Evolutionary conservation across 2,888 invertebrate genomes (phyloP), one percentile per base, ranked within the genome.

Genomic region (Encarsia formosa): DNA sequence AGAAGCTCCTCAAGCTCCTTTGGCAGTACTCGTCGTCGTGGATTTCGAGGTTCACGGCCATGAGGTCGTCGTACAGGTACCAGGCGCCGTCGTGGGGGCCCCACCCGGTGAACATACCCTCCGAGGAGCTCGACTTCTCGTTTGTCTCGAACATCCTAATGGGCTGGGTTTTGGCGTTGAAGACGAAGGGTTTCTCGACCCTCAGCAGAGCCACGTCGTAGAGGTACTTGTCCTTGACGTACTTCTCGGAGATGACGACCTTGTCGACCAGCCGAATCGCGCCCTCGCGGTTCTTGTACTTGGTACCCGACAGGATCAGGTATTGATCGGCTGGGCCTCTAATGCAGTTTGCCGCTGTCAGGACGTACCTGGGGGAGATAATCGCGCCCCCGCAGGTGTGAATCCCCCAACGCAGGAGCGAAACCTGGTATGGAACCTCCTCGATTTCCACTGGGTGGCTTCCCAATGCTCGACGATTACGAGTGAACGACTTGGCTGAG

Each of bases 321-420:
- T n/a, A n/a, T n/a, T n/a, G n/a, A n/a, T n/a, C n/a, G n/a, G 32
- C 5, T 5, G n/a, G n/a, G 34, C 16, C 4, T 8, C 5, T 4
- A 18, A 34, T 18, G 34, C 34, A 34, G 34, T 34, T 15, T 6
- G 16, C 34, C 1, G 53, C 53, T 9, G 45, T 53, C 1, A 44
- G n/a, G 6, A 44, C 15, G 37, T 26, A 32, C 15, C 8, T 2
- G 2, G 13, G 13, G 16, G 39, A 32, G 13, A 50, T 32, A 18
- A 50, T 50, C 6, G 19, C 18, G 11, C 44, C 50, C 5, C 50
- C 50, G 20, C 50, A 50, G 11, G 2, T 2, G 32, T 50, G 43
- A 3, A 16, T 1, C 3, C 23, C 29, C 2, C 11, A n/a, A n/a
- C 13, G 6, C 11, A 18, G 18, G 1, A 53, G 29, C 6, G 29